Conservation (phyloP, 1,140 invertebrate species). For the Papilio xuthus region DNA sequence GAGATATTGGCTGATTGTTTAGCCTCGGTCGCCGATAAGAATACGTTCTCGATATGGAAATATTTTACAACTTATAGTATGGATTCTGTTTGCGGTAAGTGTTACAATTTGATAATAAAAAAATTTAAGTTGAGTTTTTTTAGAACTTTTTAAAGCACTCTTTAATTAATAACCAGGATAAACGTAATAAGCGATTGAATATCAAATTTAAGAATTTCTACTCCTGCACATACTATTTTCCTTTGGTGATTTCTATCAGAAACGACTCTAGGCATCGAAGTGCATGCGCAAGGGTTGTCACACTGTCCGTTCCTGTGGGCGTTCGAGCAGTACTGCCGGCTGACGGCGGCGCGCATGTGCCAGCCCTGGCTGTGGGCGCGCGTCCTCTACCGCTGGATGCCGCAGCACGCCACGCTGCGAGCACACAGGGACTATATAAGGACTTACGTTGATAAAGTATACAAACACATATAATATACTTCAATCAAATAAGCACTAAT, state of each 20-base stretch:
- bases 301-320: conserved; percentile 40
- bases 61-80: conserved; percentile 47
- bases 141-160: too few species aligned
- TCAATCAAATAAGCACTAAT: neutral
- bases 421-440: conserved; percentile 12
- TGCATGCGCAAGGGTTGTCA: conserved; percentile 33
- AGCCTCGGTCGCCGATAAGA: conserved; percentile 14
- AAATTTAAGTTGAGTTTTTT: too few species aligned
- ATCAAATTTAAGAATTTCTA: too few species aligned
- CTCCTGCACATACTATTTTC: too few species aligned
- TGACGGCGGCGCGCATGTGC: conserved; percentile 36
- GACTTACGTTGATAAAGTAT: conserved; percentile 24
- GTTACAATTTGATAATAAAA: neutral
- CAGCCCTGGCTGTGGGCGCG: conserved; percentile 44
- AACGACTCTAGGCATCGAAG: conserved; percentile 42
- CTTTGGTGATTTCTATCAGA: conserved; percentile 32
- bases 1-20: conserved; percentile 40
- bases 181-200: too few species aligned
- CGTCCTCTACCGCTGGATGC: conserved; percentile 28
- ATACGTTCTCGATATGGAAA: conserved; percentile 45
- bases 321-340: conserved; percentile 40
- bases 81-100: conserved; percentile 52
- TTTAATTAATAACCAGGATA: too few species aligned
- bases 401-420: neutral
- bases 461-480: neutral